Evolutionary conservation across 2,113 vertebrate species (phyloP), one percentile per base, ranked within the genome.

Genomic region (Merops nubicus): DNA sequence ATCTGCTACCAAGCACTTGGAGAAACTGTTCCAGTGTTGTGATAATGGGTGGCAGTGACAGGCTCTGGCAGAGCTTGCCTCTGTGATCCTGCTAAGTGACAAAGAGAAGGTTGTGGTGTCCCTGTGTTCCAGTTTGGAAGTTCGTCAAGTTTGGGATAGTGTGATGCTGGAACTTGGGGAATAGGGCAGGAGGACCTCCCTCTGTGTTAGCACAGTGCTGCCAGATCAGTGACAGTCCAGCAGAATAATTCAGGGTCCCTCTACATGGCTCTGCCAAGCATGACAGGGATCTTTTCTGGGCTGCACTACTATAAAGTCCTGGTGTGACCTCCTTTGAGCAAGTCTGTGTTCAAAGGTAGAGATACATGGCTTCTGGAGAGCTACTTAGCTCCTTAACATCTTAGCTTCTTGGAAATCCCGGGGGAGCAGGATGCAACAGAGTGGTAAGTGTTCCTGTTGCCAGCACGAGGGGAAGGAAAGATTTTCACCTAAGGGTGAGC

Each of bases 161-260:
- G 34, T 69, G 59, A 18, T 69, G 11, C 48, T 45, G 45, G 59
- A 31, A 87, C 14, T 29, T 70, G 34, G 38, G 14, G 9, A 65
- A 23, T 10, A 48, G 42, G 23, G 23, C 34, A 75, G 77, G 9
- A 86, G 29, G 22, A 22, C 5, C 11, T 83, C 38, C 15, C 25
- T 83, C 11, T 3, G 1, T 2, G 16, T 16, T 42, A 69, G 14
- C 11, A 5, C 1, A 1, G 25, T 64, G 13, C 59, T 74, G 36
- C 75, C 56, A n/a, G 68, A 20, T 6, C 6, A 43, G 0, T 42
- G 48, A 40, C 33, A 33, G 79, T 16, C 34, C 76, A 51, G 23
- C 21, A 34, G 65, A 53, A 16, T n/a, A 10, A 62, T 15, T 28
- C n/a, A 36, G 25, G 16, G 13, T 42, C 47, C 13, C 6, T 76